Percentiles rank a stretch among this genome's conserved stretches.
Conservation (phyloP, 2,113 vertebrate genomes). For the Microcebus murinus region DNA sequence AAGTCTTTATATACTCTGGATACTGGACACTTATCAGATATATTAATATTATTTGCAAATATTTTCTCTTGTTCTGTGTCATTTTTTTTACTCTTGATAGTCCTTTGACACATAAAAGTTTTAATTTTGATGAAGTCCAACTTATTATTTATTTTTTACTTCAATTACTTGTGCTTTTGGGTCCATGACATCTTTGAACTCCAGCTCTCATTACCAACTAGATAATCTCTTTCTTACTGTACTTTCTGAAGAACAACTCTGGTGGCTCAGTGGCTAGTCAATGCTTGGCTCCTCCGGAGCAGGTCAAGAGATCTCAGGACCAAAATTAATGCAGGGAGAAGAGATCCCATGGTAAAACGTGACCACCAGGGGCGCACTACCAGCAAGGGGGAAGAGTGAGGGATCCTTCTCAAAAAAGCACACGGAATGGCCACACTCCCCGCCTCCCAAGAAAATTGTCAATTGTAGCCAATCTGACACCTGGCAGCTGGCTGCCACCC, state of each 20-base stretch:
- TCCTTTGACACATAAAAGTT: neutral
- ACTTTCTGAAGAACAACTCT: neutral
- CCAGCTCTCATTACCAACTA: neutral
- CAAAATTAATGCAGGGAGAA: neutral
- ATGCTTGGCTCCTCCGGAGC: neutral
- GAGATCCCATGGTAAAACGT: neutral
- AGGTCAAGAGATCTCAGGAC: neutral
- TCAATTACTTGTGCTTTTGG: neutral
- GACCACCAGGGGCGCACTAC: neutral
- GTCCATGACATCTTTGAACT: neutral
- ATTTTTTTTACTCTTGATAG: neutral
- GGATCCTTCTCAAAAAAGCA: neutral
- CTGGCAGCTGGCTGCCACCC: constrained; percentile 61
- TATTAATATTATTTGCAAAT: constrained; percentile 11
- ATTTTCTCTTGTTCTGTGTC: neutral
- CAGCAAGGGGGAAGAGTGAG: neutral
- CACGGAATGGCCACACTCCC: neutral
- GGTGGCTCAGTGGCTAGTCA: neutral
- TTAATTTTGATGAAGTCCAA: neutral
- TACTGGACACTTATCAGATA: neutral
- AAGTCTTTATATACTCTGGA: neutral
- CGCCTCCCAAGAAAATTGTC: neutral
- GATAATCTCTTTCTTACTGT: neutral
- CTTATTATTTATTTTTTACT: neutral
- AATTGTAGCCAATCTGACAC: neutral